phyloP scores from a whole-genome alignment of 2,888 invertebrate species.

The Parnassius glacialis region DNA sequence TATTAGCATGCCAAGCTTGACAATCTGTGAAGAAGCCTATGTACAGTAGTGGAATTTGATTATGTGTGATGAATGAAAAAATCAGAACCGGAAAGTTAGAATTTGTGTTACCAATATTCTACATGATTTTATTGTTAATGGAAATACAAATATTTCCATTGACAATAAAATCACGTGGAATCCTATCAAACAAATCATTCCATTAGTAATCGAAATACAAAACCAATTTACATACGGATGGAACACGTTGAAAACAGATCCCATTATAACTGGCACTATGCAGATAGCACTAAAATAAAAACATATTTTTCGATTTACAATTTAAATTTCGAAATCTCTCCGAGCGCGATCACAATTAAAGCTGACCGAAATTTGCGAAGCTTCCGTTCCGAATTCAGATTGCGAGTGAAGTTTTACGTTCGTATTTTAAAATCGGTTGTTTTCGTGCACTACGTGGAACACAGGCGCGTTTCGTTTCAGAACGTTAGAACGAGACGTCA shows the following conservation, averaged over 20 bases:
- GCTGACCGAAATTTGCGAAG: conserved; percentile 20
- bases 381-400: conserved; percentile 24
- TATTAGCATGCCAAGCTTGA: no score
- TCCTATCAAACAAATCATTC: not conserved
- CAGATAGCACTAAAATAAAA: conserved; percentile 13
- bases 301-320: conserved; percentile 9
- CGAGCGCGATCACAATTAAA: conserved; percentile 17
- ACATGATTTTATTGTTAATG: no score
- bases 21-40: no score
- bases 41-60: no score
- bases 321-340: conserved; percentile 22
- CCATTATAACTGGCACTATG: conserved; percentile 9
- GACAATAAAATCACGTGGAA: no score
- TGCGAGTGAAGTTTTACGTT: conserved; percentile 22
- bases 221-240: conserved; percentile 5
- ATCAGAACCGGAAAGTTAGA: no score
- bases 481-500: conserved; percentile 11
- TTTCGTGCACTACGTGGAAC: conserved; percentile 24
- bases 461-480: conserved; percentile 10
- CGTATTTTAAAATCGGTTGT: conserved; percentile 29
- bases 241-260: not conserved
- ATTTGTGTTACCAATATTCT: no score
- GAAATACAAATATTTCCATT: no score
- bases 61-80: no score
- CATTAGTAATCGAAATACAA: conserved; percentile 4